Conservation (phyloP, 2,888 invertebrate genomes). For the Ennomos quercinarius region DNA sequence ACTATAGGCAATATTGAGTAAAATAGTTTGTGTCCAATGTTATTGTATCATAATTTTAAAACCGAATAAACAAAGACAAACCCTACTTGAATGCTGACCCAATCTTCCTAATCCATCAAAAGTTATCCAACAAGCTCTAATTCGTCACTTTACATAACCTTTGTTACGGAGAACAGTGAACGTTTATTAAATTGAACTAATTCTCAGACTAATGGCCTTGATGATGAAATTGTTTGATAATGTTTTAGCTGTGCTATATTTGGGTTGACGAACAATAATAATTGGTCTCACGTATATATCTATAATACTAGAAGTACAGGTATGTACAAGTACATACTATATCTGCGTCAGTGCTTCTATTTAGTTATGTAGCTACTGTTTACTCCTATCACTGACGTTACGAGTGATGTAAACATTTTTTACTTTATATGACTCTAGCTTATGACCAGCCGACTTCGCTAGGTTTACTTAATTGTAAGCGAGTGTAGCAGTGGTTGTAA, state of each 20-base stretch:
- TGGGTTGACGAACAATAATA: conserved; percentile 17
- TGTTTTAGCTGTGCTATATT: conserved; percentile 15
- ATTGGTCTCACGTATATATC: conserved; percentile 9
- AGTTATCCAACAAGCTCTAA: conserved; percentile 22
- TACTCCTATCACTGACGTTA: too few species aligned
- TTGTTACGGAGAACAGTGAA: conserved; percentile 19
- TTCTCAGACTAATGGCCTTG: conserved; percentile 31
- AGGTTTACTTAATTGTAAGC: too few species aligned
- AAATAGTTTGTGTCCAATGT: too few species aligned
- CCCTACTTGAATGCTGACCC: conserved; percentile 5
- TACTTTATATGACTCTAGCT: too few species aligned
- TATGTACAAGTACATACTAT: neutral
- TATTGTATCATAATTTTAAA: too few species aligned
- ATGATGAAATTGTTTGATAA: conserved; percentile 29
- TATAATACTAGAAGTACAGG: neutral
- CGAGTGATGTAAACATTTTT: too few species aligned
- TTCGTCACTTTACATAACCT: conserved; percentile 24
- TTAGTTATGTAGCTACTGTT: too few species aligned
- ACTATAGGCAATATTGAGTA: too few species aligned
- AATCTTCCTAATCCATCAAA: conserved; percentile 15
- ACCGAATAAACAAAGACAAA: too few species aligned
- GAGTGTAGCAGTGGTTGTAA: too few species aligned
- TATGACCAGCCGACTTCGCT: too few species aligned
- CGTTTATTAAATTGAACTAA: conserved; percentile 28
- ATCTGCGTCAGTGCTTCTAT: too few species aligned